These are phyloP conservation scores for Willisornis vidua DNA, from an alignment of 2,113 vertebrate species.

Conservation along the genomic window DNA sequence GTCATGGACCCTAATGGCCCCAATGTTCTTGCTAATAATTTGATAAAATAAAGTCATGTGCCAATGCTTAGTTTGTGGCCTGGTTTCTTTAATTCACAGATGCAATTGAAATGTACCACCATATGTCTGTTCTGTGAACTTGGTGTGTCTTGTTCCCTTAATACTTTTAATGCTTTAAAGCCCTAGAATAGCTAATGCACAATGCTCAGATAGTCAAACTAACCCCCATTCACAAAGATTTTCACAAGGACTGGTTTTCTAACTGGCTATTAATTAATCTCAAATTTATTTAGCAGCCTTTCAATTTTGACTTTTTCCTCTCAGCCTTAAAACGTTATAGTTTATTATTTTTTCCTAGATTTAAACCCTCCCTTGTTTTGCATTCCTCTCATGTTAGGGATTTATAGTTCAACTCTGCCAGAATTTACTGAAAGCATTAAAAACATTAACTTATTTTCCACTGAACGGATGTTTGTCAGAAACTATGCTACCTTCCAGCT, in stretches of 20 bases:
- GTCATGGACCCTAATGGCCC: too few species aligned
- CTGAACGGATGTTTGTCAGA: background rate
- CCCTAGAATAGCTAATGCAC: accelerated
- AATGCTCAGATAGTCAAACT: background rate
- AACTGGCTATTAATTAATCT: background rate
- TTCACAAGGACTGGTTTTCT: background rate
- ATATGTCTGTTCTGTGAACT: background rate
- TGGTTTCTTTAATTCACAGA: background rate
- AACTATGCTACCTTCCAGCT: background rate
- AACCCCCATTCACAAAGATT: background rate
- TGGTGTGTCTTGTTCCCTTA: background rate
- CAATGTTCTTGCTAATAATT: background rate
- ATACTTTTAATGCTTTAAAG: background rate
- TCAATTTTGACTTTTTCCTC: background rate
- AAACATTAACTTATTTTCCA: background rate
- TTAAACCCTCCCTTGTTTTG: background rate
- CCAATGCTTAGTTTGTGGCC: background rate
- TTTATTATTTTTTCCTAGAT: background rate
- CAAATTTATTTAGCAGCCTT: background rate
- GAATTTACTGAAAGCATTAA: background rate
- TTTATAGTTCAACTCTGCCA: background rate
- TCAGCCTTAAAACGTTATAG: background rate
- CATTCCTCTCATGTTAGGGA: background rate
- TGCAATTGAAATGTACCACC: background rate
- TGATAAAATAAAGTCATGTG: background rate